A percentile compares a stretch with the other conserved stretches of the same genome.
phyloP scores from a whole-genome alignment of 1,140 invertebrate species.

The Drosophila cardini region DNA sequence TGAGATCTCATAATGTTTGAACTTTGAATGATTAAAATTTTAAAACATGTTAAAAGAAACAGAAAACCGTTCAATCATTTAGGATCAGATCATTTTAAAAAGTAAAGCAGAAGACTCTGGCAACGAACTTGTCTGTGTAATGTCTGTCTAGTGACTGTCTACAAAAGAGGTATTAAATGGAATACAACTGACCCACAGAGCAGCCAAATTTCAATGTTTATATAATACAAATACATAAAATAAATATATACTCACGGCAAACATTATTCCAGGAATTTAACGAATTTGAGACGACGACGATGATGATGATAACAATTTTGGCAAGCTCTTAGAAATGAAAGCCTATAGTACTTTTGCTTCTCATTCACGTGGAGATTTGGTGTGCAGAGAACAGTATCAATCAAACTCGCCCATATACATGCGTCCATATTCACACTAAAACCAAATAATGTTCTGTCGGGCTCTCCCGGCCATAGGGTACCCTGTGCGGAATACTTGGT shows the following conservation, averaged over 20 bases:
- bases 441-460: no score
- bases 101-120: slow-evolving; percentile 35
- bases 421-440: slow-evolving; percentile 35
- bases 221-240: neutral
- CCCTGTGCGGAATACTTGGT: no score
- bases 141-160: neutral
- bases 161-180: neutral
- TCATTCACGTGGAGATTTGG: neutral
- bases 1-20: no score
- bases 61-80: no score
- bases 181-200: slow-evolving; percentile 16
- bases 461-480: no score
- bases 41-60: no score
- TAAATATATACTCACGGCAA: neutral
- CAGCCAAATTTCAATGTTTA: neutral
- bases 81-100: no score
- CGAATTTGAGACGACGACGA: neutral
- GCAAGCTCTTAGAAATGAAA: neutral
- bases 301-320: neutral
- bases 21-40: no score
- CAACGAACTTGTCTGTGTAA: slow-evolving; percentile 34
- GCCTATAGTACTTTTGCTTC: neutral
- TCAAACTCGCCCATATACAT: slow-evolving; percentile 37
- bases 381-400: slow-evolving; percentile 22
- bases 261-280: slow-evolving; percentile 8